Conservation (phyloP, 2,888 invertebrate species). For the Tupiocoris notatus region DNA sequence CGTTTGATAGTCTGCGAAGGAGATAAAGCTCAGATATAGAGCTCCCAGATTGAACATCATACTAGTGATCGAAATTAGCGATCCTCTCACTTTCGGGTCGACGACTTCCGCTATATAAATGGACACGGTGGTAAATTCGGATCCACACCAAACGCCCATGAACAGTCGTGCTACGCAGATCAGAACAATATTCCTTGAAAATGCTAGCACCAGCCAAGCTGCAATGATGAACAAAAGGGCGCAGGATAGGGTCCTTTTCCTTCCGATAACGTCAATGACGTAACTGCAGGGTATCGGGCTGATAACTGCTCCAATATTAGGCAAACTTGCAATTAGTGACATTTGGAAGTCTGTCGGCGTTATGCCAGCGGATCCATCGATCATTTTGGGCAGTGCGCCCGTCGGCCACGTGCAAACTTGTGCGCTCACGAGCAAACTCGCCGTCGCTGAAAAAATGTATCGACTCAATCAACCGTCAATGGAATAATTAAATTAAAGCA, state of each 20-base stretch:
- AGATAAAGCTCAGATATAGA: slow-evolving; percentile 46
- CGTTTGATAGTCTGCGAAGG: slow-evolving; percentile 15
- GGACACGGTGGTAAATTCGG: slow-evolving; percentile 50
- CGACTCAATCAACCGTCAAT: no score
- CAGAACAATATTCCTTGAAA: slow-evolving; percentile 35
- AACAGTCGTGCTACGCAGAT: slow-evolving; percentile 47
- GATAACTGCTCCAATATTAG: slow-evolving; percentile 49
- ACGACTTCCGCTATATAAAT: slow-evolving; percentile 51
- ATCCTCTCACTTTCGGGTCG: slow-evolving; percentile 48
- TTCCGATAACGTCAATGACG: slow-evolving; percentile 60
- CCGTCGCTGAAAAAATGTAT: slow-evolving; percentile 39
- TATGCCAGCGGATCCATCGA: slow-evolving; percentile 44
- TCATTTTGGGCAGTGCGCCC: slow-evolving; percentile 46
- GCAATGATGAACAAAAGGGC: slow-evolving; percentile 60
- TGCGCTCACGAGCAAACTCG: slow-evolving; percentile 38
- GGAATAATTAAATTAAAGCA: no score
- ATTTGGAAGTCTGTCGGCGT: slow-evolving; percentile 41
- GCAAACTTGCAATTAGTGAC: slow-evolving; percentile 47
- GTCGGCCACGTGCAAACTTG: slow-evolving; percentile 48
- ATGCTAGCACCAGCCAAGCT: slow-evolving; percentile 55
- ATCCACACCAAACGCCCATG: slow-evolving; percentile 49
- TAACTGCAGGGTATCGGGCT: slow-evolving; percentile 56
- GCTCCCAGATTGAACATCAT: slow-evolving; percentile 49
- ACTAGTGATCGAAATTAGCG: slow-evolving; percentile 48
- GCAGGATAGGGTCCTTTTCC: slow-evolving; percentile 58